Evolutionary conservation across 2,113 vertebrate genomes (phyloP).

Genomic region (Madoqua kirkii): DNA sequence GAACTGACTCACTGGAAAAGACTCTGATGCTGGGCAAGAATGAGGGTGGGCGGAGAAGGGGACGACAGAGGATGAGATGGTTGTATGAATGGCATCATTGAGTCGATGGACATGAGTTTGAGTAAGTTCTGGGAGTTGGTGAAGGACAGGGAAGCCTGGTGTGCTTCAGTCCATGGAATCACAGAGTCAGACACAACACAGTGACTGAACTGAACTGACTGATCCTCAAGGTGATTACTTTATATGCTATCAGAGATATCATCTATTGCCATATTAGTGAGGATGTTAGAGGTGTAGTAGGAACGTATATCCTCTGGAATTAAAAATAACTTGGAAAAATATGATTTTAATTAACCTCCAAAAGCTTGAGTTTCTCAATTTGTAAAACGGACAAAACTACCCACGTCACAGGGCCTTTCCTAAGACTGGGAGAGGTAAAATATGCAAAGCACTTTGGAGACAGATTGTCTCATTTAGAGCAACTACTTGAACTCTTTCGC

Average conservation of each 20-base stretch:
- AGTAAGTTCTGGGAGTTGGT: background rate
- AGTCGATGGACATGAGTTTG: background rate
- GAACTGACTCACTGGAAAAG: background rate
- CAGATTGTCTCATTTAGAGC: background rate
- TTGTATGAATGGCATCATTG: background rate
- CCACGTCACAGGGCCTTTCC: background rate
- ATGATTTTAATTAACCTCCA: background rate
- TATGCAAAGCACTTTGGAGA: background rate
- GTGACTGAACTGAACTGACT: background rate
- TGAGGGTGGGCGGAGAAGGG: background rate
- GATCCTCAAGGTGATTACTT: background rate
- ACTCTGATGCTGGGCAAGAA: background rate
- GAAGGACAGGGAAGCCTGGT: background rate
- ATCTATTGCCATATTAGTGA: background rate
- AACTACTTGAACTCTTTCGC: background rate
- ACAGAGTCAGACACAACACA: rapidly evolving
- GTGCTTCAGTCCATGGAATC: background rate
- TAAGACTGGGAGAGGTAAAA: background rate
- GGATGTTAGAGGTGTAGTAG: background rate
- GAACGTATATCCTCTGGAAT: background rate
- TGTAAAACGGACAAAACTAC: background rate
- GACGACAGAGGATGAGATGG: background rate
- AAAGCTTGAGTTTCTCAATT: background rate
- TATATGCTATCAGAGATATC: background rate
- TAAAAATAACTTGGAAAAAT: background rate